Conservation (phyloP, 2,888 invertebrate genomes). For the Hybos culiciformis region DNA sequence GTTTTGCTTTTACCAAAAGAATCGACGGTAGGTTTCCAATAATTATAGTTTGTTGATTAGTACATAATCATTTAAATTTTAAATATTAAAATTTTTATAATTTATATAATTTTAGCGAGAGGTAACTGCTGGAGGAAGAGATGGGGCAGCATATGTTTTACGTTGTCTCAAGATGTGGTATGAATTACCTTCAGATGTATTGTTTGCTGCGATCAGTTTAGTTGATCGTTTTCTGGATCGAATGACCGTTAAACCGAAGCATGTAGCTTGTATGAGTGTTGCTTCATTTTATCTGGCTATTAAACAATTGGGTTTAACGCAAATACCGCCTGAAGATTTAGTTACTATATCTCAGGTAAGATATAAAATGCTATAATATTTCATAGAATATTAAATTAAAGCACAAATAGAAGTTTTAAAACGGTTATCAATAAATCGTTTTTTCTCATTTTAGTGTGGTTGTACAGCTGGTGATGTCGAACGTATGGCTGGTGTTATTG, state of each 20-base stretch:
- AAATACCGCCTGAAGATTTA: slow-evolving; percentile 51
- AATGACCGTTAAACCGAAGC: slow-evolving; percentile 69
- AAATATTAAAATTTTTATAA: neutral
- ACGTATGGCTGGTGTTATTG: slow-evolving; percentile 74
- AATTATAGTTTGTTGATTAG: slow-evolving; percentile 1
- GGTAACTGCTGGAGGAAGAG: slow-evolving; percentile 60
- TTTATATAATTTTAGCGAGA: slow-evolving; percentile 37
- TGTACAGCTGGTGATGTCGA: slow-evolving; percentile 73
- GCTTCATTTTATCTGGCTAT: slow-evolving; percentile 77
- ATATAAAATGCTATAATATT: neutral
- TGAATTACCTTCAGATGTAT: slow-evolving; percentile 64
- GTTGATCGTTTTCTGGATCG: slow-evolving; percentile 71
- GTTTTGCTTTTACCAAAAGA: slow-evolving; percentile 48
- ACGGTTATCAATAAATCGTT: slow-evolving; percentile 20
- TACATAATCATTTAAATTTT: neutral
- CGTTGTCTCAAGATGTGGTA: slow-evolving; percentile 76
- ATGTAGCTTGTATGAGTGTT: slow-evolving; percentile 76
- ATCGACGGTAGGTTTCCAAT: slow-evolving; percentile 41
- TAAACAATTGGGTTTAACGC: slow-evolving; percentile 44
- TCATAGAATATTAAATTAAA: neutral
- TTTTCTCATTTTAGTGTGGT: slow-evolving; percentile 55
- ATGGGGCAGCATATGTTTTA: slow-evolving; percentile 67
- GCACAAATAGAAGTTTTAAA: neutral
- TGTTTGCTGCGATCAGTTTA: slow-evolving; percentile 63
- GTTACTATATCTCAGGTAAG: slow-evolving; percentile 41